These are phyloP conservation scores for Oryzias melastigma DNA, from an alignment of 2,113 vertebrate species.

Conservation along the genomic window DNA sequence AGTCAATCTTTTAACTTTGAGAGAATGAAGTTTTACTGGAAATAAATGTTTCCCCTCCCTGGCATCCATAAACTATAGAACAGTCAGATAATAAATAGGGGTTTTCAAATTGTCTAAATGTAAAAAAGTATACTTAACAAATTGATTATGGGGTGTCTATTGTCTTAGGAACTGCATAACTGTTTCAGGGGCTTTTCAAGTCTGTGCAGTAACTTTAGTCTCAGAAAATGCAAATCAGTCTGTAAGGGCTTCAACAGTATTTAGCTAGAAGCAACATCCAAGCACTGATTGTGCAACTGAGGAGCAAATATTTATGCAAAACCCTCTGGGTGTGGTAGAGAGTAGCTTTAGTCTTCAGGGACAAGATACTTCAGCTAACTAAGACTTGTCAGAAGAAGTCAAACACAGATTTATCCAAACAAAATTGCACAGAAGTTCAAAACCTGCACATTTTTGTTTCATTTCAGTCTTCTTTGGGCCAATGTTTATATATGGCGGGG, in stretches of 20 bases:
- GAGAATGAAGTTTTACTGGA: conserved; percentile 51
- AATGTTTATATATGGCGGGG: too few species aligned
- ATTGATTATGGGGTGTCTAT: not conserved
- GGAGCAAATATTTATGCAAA: not conserved
- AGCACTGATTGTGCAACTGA: not conserved
- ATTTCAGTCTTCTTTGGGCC: not conserved
- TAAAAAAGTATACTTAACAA: not conserved
- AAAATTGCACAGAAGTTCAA: not conserved
- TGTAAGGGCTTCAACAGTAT: not conserved
- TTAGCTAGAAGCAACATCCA: conserved; percentile 12
- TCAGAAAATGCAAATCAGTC: not conserved
- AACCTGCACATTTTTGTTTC: not conserved
- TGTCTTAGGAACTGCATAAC: not conserved
- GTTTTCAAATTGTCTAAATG: not conserved
- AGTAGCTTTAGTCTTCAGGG: conserved; percentile 8
- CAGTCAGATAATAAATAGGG: not conserved
- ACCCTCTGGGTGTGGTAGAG: not conserved
- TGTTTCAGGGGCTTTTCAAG: conserved; percentile 6
- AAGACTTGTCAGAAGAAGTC: conserved; percentile 4
- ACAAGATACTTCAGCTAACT: not conserved
- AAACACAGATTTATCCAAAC: not conserved
- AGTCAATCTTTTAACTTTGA: not conserved
- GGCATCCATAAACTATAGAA: not conserved
- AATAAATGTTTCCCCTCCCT: not conserved
- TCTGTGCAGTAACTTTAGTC: not conserved